Percentiles rank a stretch among this genome's conserved stretches.
phyloP scores from a whole-genome alignment of 2,113 vertebrate genomes.

The Microtus montanus region DNA sequence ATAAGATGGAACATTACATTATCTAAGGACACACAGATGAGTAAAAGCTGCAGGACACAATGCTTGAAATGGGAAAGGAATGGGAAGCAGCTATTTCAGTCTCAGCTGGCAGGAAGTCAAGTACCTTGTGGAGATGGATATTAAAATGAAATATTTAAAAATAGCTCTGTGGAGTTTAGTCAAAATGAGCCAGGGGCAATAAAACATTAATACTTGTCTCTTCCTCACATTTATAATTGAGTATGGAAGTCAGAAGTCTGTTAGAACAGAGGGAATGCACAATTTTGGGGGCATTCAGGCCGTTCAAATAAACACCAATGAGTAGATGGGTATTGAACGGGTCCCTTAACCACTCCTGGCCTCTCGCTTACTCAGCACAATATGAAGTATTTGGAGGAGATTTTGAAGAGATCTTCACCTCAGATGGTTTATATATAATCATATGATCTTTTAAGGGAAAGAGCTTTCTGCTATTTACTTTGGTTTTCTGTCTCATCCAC shows the following conservation, averaged over 20 bases:
- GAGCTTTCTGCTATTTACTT: neutral
- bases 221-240: conserved; percentile 58
- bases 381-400: conserved; percentile 48
- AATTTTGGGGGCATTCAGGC: conserved; percentile 40
- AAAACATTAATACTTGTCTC: conserved; percentile 66
- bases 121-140: conserved; percentile 69
- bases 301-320: conserved; percentile 61
- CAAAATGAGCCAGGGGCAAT: conserved; percentile 70
- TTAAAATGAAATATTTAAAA: conserved; percentile 79
- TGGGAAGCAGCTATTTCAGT: conserved; percentile 70
- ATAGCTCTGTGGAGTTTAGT: conserved; percentile 63
- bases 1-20: neutral
- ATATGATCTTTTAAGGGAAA: neutral
- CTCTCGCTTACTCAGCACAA: conserved; percentile 41
- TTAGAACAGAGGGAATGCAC: conserved; percentile 26
- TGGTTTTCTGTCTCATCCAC: neutral
- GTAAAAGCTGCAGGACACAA: conserved; percentile 55
- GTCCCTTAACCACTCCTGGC: conserved; percentile 45
- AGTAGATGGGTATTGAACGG: conserved; percentile 42
- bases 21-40: conserved; percentile 24
- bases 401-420: conserved; percentile 43
- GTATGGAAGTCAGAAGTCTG: neutral
- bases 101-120: conserved; percentile 78
- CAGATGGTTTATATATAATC: conserved; percentile 34
- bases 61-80: conserved; percentile 67